Conservation (phyloP, 2,113 vertebrate genomes). For the Zingel zingel region DNA sequence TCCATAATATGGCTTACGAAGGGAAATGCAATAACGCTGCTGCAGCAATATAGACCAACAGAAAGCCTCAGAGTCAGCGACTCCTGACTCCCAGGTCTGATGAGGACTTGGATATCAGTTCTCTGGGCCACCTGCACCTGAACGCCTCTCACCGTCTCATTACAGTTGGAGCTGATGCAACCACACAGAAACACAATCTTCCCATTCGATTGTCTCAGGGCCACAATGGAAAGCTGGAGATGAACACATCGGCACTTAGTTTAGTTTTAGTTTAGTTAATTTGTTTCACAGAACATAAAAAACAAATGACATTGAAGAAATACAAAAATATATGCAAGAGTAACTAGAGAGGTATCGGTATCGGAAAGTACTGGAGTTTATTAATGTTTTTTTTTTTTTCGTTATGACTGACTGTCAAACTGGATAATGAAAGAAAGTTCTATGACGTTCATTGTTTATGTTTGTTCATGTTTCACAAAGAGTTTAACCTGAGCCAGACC, state of each 20-base stretch:
- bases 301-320: too few relatives aligned
- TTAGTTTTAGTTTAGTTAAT: too few relatives aligned
- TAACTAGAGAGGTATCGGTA: too few relatives aligned
- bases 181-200: slow-evolving; percentile 57
- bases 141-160: slow-evolving; percentile 51
- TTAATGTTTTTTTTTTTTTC: too few relatives aligned
- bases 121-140: slow-evolving; percentile 39
- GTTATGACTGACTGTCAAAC: too few relatives aligned
- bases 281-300: too few relatives aligned
- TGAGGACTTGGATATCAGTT: slow-evolving; percentile 61
- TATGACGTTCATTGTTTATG: too few relatives aligned
- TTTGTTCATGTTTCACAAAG: too few relatives aligned
- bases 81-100: slow-evolving; percentile 61
- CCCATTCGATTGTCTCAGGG: slow-evolving; percentile 24
- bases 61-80: slow-evolving; percentile 71
- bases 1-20: slow-evolving; percentile 63
- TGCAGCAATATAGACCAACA: slow-evolving; percentile 68
- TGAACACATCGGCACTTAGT: not conserved
- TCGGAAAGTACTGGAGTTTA: too few relatives aligned
- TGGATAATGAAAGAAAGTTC: too few relatives aligned
- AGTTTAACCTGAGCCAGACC: too few relatives aligned
- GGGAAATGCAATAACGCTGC: slow-evolving; percentile 73
- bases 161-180: slow-evolving; percentile 66
- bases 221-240: not conserved
- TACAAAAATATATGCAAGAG: too few relatives aligned